phyloP scores from a whole-genome alignment of 2,113 vertebrate species.

The Hemicordylus capensis region DNA sequence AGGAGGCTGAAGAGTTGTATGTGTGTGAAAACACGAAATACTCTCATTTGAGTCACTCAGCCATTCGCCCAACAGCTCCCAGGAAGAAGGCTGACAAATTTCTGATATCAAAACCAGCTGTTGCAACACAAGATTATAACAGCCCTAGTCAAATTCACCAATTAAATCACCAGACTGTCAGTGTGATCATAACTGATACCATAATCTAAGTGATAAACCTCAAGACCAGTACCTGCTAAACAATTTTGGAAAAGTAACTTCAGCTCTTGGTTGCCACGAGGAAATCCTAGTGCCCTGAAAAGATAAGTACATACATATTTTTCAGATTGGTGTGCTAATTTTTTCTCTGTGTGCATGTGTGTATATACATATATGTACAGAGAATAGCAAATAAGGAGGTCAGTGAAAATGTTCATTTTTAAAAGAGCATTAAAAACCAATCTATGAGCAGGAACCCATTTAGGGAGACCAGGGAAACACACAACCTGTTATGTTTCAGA shows the following conservation, averaged over 20 bases:
- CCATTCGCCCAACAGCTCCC: conserved; percentile 66
- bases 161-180: conserved; percentile 79
- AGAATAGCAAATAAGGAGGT: not conserved
- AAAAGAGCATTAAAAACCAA: not conserved
- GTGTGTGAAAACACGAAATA: conserved; percentile 11
- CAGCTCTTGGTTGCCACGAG: conserved; percentile 7
- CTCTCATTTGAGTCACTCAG: conserved; percentile 46
- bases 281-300: conserved; percentile 21
- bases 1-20: not conserved
- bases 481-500: not conserved
- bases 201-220: conserved; percentile 75
- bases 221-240: conserved; percentile 57
- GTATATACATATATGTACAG: no score
- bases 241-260: conserved; percentile 35
- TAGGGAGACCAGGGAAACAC: not conserved
- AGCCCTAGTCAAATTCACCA: conserved; percentile 80
- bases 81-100: conserved; percentile 83
- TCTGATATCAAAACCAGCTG: conserved; percentile 82
- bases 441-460: not conserved
- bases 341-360: not conserved
- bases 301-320: not conserved
- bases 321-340: not conserved
- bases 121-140: conserved; percentile 79
- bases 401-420: not conserved
- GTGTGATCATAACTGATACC: conserved; percentile 79